Base-by-base conservation (phyloP, 2,888 invertebrate species). In the Harpalus rubripes region DNA sequence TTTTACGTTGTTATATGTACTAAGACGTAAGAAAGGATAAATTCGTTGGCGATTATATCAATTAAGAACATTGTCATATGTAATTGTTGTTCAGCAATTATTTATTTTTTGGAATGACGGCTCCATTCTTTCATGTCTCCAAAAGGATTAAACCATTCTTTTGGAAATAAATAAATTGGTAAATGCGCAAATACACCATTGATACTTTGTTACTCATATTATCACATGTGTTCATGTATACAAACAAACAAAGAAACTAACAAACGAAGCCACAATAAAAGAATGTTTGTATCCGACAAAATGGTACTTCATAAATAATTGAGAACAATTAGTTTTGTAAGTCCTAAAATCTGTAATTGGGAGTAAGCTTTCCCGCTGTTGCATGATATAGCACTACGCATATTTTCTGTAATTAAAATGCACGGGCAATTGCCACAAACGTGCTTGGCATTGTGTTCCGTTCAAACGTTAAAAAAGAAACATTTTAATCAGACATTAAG, bases 331-430 rank as follows among this genome's bases (percentile, higher is more conserved):
- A 16, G 44, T 74, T 15, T 12, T 74, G 15, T 26, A 16, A 44
- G 44, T 44, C 15, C 72, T 74, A 18, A 74, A 74, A 74, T 44
- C 72, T 74, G 72, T 18, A 74, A 44, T 68, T 63, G 63, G 68
- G 5, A 39, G 32, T 68, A 32, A 10, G 39, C 39, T 15, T 39
- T 39, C 68, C 68, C 15, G 68, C 68, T 68, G 68, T 39, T 68
- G 39, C 68, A 68, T 68, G 68, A 68, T 39, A 39, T 68, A 68
- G 68, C 68, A 32, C 68, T 15, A 68, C 68, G 68, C 68, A 39
- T 68, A 68, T 74, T 74, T 74, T 74, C 72, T 41, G 72, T 74
- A 74, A 74, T 74, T 44, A 74, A 74, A 44, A 74, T 74, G 72
- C 72, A 74, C 44, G 44, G 44, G 10, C 44, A 74, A 74, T 68